Evolutionary conservation across 2,888 invertebrate species (phyloP), one percentile per base, ranked within the genome.

Genomic region (Andricus quercusramuli): DNA sequence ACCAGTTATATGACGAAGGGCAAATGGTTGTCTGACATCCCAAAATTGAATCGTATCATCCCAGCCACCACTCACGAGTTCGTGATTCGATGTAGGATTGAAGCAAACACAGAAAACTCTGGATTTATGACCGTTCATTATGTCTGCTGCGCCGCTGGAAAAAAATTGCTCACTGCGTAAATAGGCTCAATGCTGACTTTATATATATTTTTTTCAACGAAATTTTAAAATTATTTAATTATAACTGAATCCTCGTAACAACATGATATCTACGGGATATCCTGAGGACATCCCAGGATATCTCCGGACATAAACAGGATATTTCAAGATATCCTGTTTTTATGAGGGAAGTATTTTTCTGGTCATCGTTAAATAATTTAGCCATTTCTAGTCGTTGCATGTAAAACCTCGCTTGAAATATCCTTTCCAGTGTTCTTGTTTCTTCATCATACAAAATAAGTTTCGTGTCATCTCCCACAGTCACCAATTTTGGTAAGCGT

Each of bases 381-480:
- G 41, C 3, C 6, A 37, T 9, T 11, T 41, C 15, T 4, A 29
- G 37, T 62, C 3, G 17, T 56, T 68, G 1, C 29, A n/a, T 77
- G 15, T 41, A 17, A 17, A 37, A 95, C 95, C 95, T 95, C 79
- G 94, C 93, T 85, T 94, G 93, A 88, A 95, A 94, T 78, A 95
- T 93, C 82, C 95, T 93, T 90, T 95, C 95, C 89, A 94, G 94
- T 6, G 94, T 94, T 89, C 94, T 94, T 20, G 94, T 95, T 92
- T 96, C 96, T 91, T 95, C 95, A 86, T 96, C 95, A 88, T 96
- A 96, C 90, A 96, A 93, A 86, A 94, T 94, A 62, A 96, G 91
- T 88, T 94, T 95, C 25, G 94, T 93, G 88, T 96, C 95, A 86
- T 95, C 95, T 0, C 96, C 96, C 79, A 94, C 95, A 0, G 96